Conservation (phyloP, 2,888 invertebrate species). For the Omphaloscelis lunosa region DNA sequence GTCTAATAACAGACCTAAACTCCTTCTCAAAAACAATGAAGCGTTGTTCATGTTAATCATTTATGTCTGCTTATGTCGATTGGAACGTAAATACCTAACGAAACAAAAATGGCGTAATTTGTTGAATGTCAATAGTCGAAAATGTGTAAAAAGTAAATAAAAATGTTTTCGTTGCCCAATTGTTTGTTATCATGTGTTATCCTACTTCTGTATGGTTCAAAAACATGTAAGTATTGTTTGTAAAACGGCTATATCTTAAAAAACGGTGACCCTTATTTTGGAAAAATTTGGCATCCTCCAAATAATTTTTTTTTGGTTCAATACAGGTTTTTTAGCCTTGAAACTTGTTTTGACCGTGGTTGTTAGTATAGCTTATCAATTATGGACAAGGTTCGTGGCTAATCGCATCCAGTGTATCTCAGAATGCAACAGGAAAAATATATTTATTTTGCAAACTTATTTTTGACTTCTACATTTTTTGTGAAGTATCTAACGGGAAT, state of each 20-base stretch:
- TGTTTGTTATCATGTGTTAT: conserved; percentile 79
- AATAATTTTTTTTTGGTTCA: conserved; percentile 60
- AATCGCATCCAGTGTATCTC: conserved; percentile 53
- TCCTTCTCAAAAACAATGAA: background rate
- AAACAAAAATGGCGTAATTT: conserved; percentile 86
- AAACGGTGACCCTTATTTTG: conserved; percentile 5
- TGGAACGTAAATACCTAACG: conserved; percentile 62
- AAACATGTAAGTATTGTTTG: conserved; percentile 81
- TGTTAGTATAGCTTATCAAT: conserved; percentile 68
- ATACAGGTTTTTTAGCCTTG: conserved; percentile 73
- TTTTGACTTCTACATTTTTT: conserved; percentile 3
- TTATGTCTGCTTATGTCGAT: conserved; percentile 2
- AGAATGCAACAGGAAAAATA: conserved; percentile 51
- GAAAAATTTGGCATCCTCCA: conserved; percentile 54
- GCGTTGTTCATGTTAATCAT: background rate
- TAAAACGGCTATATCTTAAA: background rate
- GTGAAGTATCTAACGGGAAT: conserved; percentile 46
- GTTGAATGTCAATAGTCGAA: conserved; percentile 82
- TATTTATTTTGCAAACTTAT: conserved; percentile 36
- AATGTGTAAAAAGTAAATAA: conserved; percentile 86
- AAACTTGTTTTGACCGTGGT: conserved; percentile 58
- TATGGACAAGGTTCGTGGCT: conserved; percentile 68
- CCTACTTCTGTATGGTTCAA: conserved; percentile 72
- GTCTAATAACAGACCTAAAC: fast-evolving
- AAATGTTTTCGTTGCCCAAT: conserved; percentile 82